Conservation (phyloP, 2,113 vertebrate species). For the Perccottus glenii region DNA sequence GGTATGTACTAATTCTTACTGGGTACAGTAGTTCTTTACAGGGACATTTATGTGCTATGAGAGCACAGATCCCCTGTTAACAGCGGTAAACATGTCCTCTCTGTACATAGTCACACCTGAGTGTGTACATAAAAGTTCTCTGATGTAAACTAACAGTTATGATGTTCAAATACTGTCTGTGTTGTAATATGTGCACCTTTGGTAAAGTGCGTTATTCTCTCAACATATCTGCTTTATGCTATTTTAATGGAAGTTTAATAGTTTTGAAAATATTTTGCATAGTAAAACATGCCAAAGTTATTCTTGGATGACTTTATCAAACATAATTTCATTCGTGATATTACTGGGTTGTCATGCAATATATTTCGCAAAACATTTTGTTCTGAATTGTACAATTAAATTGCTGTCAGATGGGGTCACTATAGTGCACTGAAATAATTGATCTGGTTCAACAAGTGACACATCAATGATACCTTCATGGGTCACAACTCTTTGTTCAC, state of each 20-base stretch:
- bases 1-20: conserved; percentile 83
- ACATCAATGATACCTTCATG: neutral
- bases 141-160: conserved; percentile 44
- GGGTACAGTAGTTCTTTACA: conserved; percentile 87
- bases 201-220: conserved; percentile 58
- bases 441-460: neutral
- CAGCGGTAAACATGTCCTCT: conserved; percentile 79
- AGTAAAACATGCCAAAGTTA: conserved; percentile 71
- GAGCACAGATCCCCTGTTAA: conserved; percentile 80
- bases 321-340: conserved; percentile 28
- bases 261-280: conserved; percentile 64
- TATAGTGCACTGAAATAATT: neutral
- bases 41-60: conserved; percentile 82
- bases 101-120: conserved; percentile 74
- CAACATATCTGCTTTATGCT: conserved; percentile 58
- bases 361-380: conserved; percentile 14
- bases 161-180: conserved; percentile 57
- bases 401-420: conserved; percentile 1
- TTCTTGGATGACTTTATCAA: conserved; percentile 57
- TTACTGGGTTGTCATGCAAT: conserved; percentile 43
- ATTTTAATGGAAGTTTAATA: conserved; percentile 66
- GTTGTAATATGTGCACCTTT: conserved; percentile 64
- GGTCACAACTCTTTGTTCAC: neutral
- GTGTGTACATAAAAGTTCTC: conserved; percentile 51
- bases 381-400: neutral